Evolutionary conservation across 2,797 vertebrate species (phyloP), one percentile per base, ranked within the genome.

Genomic region (Sebastes minor): DNA sequence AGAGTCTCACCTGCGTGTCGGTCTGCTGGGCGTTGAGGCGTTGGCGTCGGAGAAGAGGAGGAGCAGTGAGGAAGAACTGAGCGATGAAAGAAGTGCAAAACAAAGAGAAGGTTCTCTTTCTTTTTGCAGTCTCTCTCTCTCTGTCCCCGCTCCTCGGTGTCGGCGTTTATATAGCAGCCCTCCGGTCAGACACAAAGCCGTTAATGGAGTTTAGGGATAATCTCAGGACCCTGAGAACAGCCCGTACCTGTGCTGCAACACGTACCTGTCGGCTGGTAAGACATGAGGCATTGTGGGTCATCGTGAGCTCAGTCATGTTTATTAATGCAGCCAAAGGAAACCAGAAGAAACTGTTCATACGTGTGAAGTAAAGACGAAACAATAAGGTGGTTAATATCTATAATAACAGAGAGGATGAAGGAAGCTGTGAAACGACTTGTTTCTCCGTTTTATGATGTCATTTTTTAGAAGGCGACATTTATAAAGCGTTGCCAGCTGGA

Each of bases 101-200:
- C 90, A 92, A 89, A 90, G 87, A 89, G 74, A 3, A 49, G 38
- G 3, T 6, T 42, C 85, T 88, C 87, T 89, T 83, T 91, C 89
- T 90, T 90, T 64, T 42, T 86, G 86, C 90, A 84, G 69, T 67
- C 52, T 89, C 85, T 81, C 84, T 83, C 68, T 76, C 65, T 4
- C 13, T 1, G 2, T 5, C 10, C 32, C 32, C 11, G n/a, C 20
- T 33, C 5, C 7, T 16, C 49, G 1, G 2, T 0, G 25, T 1
- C 33, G 0, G 14, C 1, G 22, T 32, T 88, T 92, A 71, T 89
- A 89, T 87, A 35, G 33, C 33, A 87, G 62, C 68, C 0, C 52
- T 2, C 1, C 1, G 38, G 10, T 62, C 28, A n/a, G 13, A 28
- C 12, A 27, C 78, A 85, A 78, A 83, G 74, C 68, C 22, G 28